phyloP scores from a whole-genome alignment of 64 coral and sea anemone genomes.

The Montipora efflorescens region DNA sequence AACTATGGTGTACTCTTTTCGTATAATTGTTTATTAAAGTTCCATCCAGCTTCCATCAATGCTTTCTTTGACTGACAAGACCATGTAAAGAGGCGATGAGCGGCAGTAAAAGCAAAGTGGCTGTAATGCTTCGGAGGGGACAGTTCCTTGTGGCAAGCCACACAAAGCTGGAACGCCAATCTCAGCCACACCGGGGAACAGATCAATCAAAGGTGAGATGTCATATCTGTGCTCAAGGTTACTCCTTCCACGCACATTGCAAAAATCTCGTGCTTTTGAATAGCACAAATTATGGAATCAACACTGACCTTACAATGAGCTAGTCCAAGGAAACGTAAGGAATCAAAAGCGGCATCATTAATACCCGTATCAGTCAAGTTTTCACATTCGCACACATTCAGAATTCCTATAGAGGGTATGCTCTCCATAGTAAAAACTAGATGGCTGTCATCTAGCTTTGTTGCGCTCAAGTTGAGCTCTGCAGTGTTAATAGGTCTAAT shows the following conservation, averaged over 20 bases:
- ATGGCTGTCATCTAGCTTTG: not conserved
- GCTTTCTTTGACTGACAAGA: not conserved
- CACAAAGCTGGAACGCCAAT: not conserved
- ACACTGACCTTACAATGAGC: not conserved
- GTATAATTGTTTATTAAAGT: not conserved
- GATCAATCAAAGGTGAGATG: not conserved
- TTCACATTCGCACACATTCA: not conserved
- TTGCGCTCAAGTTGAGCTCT: not conserved
- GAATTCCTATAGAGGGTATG: not conserved
- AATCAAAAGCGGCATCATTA: not conserved
- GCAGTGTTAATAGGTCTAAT: not conserved
- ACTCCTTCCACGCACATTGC: not conserved
- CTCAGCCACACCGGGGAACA: not conserved
- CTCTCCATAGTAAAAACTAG: not conserved
- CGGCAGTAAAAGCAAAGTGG: not conserved
- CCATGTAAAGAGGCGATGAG: not conserved
- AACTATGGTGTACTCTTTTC: not conserved
- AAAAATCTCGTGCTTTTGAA: not conserved
- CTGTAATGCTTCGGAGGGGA: not conserved
- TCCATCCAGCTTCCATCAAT: not conserved
- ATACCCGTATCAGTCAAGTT: not conserved
- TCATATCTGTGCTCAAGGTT: not conserved
- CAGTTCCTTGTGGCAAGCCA: not conserved
- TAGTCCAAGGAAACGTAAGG: not conserved
- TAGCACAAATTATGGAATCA: not conserved